These are phyloP conservation scores for Habrosyne pyritoides DNA, from an alignment of 2,888 invertebrate genomes.

Conservation along the genomic window DNA sequence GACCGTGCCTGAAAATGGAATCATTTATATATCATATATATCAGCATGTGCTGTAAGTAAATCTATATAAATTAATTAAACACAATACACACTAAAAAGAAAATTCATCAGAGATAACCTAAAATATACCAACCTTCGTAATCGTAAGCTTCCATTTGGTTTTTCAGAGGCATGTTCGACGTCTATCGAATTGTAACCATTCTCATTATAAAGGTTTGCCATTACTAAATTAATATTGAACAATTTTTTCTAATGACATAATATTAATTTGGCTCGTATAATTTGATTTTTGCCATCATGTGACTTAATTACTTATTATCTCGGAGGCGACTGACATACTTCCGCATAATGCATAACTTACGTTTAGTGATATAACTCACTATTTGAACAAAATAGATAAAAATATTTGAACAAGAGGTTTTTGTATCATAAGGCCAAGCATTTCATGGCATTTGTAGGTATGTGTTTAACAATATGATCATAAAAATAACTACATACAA, in stretches of 20 bases:
- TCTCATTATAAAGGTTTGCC: neutral
- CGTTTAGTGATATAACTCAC: conserved; percentile 6
- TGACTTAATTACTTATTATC: conserved; percentile 7
- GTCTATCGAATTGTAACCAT: neutral
- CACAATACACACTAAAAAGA: too few relatives aligned
- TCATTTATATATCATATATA: too few relatives aligned
- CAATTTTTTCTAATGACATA: neutral
- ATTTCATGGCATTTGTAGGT: neutral
- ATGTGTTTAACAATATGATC: too few relatives aligned
- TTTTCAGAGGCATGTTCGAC: neutral
- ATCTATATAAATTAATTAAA: too few relatives aligned
- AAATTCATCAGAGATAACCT: too few relatives aligned
- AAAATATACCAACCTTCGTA: conserved; percentile 7
- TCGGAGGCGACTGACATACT: conserved; percentile 13
- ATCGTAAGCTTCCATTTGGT: conserved; percentile 2
- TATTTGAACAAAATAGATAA: conserved; percentile 23
- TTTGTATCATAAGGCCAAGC: conserved; percentile 3
- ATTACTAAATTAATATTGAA: neutral
- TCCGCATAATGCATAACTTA: conserved; percentile 9
- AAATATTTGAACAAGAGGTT: conserved; percentile 23
- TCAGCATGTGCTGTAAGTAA: too few relatives aligned
- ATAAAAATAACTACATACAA: neutral
- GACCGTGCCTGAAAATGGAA: conserved; percentile 37
- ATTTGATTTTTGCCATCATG: conserved; percentile 9
- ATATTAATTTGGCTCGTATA: neutral